Base-by-base conservation (phyloP, 2,797 vertebrate species). In the Eospalax fontanierii region DNA sequence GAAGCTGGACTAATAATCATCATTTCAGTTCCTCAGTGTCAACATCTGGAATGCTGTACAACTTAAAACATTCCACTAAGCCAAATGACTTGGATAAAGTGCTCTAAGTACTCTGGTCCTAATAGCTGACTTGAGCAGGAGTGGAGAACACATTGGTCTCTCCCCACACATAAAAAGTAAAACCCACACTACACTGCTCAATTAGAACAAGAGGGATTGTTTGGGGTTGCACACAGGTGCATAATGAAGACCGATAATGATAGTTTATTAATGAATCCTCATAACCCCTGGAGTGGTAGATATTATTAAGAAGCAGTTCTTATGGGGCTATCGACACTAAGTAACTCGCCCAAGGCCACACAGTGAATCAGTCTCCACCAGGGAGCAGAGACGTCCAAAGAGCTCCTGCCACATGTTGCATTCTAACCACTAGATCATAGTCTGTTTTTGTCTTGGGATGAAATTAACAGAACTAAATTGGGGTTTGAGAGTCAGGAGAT, bases 1-100 rank as follows among this genome's bases (percentile, higher is more conserved):
- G 71, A 96, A 85, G 88, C 76, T 70, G 96, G 85, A 61, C 96
- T 94, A 98, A 98, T 97, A 97, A 98, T 98, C 96, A 97, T 98
- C 97, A 97, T 97, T 98, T 95, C 94, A 97, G 95, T 98, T 98
- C 98, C 95, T 98, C 97, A 97, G 63, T 97, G 96, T 97, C 96
- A 96, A 46, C 86, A 91, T 96, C 74, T 88, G 98, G 87, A 97
- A 95, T 87, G 84, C 30, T 21, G 0, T 93, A 93, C 94, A 94
- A 89, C 76, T 94, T 97, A 95, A 97, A 97, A 95, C 26, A 74
- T 33, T 96, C 82, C 68, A 79, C 68, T 81, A 95, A 97, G 95
- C 8, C 24, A 96, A 97, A 98, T 93, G 89, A 95, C 59, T 54
- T 74, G 50, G 94, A 92, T 93, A 95, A 94, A 79, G 40, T 74